Evolutionary conservation across 2,113 vertebrate species (phyloP).

Genomic region (Odocoileus virginianus): DNA sequence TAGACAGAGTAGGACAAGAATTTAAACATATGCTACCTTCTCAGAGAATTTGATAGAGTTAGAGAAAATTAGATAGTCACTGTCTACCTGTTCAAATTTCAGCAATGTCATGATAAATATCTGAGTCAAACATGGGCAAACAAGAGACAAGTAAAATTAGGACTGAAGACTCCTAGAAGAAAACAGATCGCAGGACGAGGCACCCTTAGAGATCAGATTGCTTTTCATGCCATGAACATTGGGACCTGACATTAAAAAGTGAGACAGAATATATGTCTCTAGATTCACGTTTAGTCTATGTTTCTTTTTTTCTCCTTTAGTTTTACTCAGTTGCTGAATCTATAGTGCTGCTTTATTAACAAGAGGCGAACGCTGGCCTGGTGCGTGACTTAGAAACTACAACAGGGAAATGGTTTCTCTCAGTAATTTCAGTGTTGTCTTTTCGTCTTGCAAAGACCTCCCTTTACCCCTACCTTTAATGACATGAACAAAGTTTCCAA

Average conservation of each 20-base stretch:
- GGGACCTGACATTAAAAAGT: neutral
- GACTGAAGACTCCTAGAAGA: neutral
- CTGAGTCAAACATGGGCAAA: neutral
- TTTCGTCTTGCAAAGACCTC: neutral
- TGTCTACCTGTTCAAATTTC: neutral
- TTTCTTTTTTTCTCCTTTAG: neutral
- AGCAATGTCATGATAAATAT: neutral
- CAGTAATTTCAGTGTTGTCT: neutral
- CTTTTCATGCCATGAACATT: neutral
- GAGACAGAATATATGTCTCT: neutral
- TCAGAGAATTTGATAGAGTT: neutral
- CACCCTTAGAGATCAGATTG: neutral
- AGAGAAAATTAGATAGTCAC: neutral
- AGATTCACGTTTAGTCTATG: neutral
- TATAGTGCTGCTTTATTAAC: neutral
- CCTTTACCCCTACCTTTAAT: neutral
- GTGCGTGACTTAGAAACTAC: neutral
- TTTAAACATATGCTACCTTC: neutral
- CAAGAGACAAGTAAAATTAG: neutral
- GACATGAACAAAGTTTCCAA: neutral
- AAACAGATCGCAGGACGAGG: neutral
- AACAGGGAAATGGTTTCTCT: neutral
- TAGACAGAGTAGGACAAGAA: neutral
- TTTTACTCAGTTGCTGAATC: neutral
- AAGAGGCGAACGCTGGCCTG: neutral